A percentile compares a stretch with the other conserved stretches of the same genome.
Conservation (phyloP, 2,797 vertebrate genomes). For the Neomorphus geoffroyi region DNA sequence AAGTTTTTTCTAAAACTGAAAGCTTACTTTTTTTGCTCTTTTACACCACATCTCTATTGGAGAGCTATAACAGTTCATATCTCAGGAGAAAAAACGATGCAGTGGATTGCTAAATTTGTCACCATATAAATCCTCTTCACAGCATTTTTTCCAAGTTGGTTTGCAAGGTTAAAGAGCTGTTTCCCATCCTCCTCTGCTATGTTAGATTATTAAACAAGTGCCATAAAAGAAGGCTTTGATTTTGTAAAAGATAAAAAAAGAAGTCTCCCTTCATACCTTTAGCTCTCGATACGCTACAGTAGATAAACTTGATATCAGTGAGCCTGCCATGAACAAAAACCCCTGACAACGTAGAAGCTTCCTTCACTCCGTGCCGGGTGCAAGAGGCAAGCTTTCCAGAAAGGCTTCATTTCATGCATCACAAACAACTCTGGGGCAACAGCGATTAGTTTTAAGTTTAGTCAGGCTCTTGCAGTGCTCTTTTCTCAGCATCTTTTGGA, state of each 20-base stretch:
- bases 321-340: not conserved
- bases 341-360: not conserved
- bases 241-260: not conserved
- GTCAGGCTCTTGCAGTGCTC: not conserved
- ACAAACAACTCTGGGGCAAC: not conserved
- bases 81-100: not conserved
- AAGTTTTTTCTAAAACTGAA: not conserved
- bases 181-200: not conserved
- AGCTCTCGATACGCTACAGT: not conserved
- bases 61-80: not conserved
- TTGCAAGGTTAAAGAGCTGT: conserved; percentile 54
- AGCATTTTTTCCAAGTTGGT: not conserved
- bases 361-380: not conserved
- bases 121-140: conserved; percentile 26
- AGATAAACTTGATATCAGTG: not conserved
- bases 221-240: conserved; percentile 23
- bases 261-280: not conserved
- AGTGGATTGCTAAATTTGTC: conserved; percentile 20
- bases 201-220: conserved; percentile 19
- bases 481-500: not conserved
- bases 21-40: not conserved
- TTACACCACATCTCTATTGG: not conserved
- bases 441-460: not conserved
- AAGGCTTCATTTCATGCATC: not conserved
- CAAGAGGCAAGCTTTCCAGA: not conserved